phyloP scores from a whole-genome alignment of 1,140 invertebrate species.

The Hylyphantes graminicola region DNA sequence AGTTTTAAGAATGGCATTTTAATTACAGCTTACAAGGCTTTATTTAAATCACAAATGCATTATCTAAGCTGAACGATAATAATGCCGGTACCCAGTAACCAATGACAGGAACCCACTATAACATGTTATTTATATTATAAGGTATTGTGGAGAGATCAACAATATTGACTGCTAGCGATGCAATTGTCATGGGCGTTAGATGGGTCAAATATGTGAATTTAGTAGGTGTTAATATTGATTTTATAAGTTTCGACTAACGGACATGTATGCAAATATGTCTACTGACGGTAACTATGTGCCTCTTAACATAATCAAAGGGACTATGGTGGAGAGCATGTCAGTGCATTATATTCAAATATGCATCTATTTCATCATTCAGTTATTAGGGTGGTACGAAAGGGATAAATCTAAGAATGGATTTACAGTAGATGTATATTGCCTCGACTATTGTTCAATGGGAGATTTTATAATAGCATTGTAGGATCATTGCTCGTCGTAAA shows the following conservation, averaged over 20 bases:
- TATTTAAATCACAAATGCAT: too few relatives aligned
- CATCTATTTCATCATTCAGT: too few relatives aligned
- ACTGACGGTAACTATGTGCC: neutral
- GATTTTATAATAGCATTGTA: too few relatives aligned
- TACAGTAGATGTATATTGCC: too few relatives aligned
- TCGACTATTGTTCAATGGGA: too few relatives aligned
- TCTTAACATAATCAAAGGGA: slow-evolving; percentile 1
- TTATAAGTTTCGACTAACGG: slow-evolving; percentile 6
- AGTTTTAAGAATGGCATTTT: too few relatives aligned
- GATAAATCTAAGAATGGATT: too few relatives aligned
- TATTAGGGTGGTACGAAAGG: too few relatives aligned
- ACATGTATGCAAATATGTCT: slow-evolving; percentile 26
- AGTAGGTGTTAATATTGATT: slow-evolving; percentile 25
- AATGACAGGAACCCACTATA: neutral
- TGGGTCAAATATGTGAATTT: slow-evolving; percentile 6
- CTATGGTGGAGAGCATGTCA: neutral
- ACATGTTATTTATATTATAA: slow-evolving; percentile 20
- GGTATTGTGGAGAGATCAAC: neutral
- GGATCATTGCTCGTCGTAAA: too few relatives aligned
- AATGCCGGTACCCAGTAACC: too few relatives aligned
- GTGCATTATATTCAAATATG: slow-evolving; percentile 18
- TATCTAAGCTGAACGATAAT: too few relatives aligned
- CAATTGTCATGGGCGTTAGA: neutral
- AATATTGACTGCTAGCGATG: slow-evolving; percentile 3
- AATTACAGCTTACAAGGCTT: too few relatives aligned